Evolutionary conservation across 1,140 invertebrate species (phyloP).

Genomic region (Diachasma alloeum): DNA sequence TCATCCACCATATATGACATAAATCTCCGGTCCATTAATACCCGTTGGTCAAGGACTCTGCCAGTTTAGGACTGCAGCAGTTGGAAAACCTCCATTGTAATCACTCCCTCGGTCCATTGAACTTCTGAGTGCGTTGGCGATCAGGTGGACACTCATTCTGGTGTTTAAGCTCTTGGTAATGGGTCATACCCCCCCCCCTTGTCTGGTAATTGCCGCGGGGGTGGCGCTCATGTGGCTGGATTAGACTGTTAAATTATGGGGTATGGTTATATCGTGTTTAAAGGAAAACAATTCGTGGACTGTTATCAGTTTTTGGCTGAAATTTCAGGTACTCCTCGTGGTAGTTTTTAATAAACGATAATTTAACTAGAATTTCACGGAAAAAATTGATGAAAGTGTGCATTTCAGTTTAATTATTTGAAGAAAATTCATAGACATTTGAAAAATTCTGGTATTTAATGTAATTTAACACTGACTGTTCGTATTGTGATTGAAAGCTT

Average conservation of each 20-base stretch:
- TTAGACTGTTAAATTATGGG: neutral
- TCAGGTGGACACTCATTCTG: neutral
- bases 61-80: neutral
- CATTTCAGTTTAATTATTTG: too few species aligned
- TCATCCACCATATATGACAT: constrained; percentile 35
- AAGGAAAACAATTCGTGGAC: too few species aligned
- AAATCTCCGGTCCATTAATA: constrained; percentile 37
- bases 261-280: neutral
- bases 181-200: neutral
- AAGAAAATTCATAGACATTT: too few species aligned
- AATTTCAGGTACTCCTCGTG: too few species aligned
- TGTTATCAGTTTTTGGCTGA: too few species aligned
- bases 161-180: neutral
- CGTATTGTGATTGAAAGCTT: too few species aligned
- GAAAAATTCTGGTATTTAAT: too few species aligned
- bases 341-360: too few species aligned
- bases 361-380: too few species aligned
- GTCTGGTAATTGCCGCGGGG: neutral
- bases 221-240: neutral
- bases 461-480: too few species aligned
- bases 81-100: neutral
- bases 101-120: neutral
- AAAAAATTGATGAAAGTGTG: too few species aligned
- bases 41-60: constrained; percentile 22
- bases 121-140: neutral